Evolutionary conservation across 2,888 invertebrate species (phyloP).

Genomic region (Tyria jacobaeae): DNA sequence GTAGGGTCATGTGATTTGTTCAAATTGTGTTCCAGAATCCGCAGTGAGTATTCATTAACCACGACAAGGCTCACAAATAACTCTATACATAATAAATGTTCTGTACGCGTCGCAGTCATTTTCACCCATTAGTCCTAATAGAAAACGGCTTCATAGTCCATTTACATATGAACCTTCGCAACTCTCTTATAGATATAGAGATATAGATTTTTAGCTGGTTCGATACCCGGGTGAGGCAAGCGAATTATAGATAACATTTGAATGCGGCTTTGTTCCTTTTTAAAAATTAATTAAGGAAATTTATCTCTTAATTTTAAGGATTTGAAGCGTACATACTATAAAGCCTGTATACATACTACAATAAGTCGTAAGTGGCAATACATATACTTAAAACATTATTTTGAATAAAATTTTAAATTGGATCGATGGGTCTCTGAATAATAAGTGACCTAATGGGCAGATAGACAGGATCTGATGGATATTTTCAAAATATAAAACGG

Average conservation of each 20-base stretch:
- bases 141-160: conserved; percentile 23
- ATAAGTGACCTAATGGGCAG: not conserved
- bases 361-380: no score
- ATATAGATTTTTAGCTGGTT: no score
- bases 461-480: not conserved
- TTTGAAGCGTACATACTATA: no score
- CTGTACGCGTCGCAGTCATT: conserved; percentile 26
- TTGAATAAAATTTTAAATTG: not conserved
- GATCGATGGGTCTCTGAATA: not conserved
- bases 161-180: no score
- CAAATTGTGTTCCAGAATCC: conserved; percentile 36
- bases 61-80: conserved; percentile 57
- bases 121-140: conserved; percentile 28
- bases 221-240: no score
- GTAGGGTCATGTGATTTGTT: conserved; percentile 14
- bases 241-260: no score
- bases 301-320: no score
- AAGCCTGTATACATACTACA: no score
- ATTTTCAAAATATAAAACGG: conserved; percentile 4
- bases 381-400: no score
- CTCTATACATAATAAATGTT: conserved; percentile 58
- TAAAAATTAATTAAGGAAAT: no score
- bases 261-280: no score
- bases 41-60: conserved; percentile 52
- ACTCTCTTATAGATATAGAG: no score